These are phyloP conservation scores for Saccostrea echinata DNA, from an alignment of 1,140 invertebrate species.

Conservation along the genomic window DNA sequence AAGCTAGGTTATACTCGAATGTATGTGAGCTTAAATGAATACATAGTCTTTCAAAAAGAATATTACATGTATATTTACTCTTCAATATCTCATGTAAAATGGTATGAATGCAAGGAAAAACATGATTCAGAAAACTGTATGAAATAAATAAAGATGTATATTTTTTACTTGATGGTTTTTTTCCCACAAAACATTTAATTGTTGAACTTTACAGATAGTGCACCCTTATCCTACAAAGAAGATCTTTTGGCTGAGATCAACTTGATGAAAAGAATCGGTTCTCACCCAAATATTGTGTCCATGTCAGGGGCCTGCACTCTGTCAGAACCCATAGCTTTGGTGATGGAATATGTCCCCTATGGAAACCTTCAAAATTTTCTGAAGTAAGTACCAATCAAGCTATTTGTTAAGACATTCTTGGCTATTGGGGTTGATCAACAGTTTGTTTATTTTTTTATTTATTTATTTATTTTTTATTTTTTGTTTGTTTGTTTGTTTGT, in stretches of 20 bases:
- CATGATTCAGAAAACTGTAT: too few species aligned
- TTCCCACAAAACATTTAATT: not conserved
- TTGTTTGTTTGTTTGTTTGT: too few species aligned
- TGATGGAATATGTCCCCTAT: constrained; percentile 94
- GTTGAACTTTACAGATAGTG: constrained; percentile 68
- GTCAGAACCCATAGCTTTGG: constrained; percentile 93
- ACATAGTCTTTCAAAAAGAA: not conserved
- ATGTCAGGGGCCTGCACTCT: constrained; percentile 90
- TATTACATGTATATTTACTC: not conserved
- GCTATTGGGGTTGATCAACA: too few species aligned
- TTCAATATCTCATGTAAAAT: too few species aligned
- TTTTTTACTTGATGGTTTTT: too few species aligned
- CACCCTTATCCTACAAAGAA: constrained; percentile 84
- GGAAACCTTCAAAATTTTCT: constrained; percentile 96
- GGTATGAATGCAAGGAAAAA: too few species aligned
- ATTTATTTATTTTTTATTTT: too few species aligned
- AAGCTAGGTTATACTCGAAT: not conserved
- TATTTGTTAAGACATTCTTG: too few species aligned
- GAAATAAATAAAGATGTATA: too few species aligned
- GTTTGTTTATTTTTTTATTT: too few species aligned
- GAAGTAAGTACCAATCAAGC: constrained; percentile 67
- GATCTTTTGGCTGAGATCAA: constrained; percentile 88
- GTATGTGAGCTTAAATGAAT: not conserved
- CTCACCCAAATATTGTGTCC: constrained; percentile 92
- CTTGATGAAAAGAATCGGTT: constrained; percentile 92